Evolutionary conservation across 2,113 vertebrate species (phyloP), one percentile per base, ranked within the genome.

Genomic region (Hucho hucho): DNA sequence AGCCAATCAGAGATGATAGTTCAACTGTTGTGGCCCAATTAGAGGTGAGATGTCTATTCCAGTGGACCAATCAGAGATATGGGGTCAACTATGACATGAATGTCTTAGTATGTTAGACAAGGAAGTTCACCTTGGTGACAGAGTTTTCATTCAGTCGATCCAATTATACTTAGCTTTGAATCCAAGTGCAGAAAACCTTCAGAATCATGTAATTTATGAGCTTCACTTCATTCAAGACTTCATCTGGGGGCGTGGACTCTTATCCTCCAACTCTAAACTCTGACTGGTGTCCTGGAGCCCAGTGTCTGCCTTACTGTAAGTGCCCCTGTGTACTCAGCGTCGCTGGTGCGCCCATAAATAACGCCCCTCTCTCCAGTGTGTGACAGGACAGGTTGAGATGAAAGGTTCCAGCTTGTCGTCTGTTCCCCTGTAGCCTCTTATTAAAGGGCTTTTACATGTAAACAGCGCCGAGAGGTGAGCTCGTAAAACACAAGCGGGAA

Each of bases 391-490:
- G 88, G 87, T 84, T 84, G 68, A 93, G 90, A 93, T 92, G 92
- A 90, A 94, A 93, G 87, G 32, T 86, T 92, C 86, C 74, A 76
- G 75, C 77, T 64, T 77, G 76, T 67, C 76, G 53, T 26, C 73
- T 80, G 65, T 69, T 89, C 77, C 81, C 88, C 81, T 32, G 76
- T 83, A 85, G 84, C 85, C 81, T 79, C 88, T 89, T 92, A 90
- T 90, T 87, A 93, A 91, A 87, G 89, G 81, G 87, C 90, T 92
- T 89, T 94, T 89, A 88, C 87, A 86, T 81, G 73, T 89, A 92
- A 93, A 86, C 92, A 93, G 76, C 83, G 47, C 81, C 64, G 80
- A 91, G 88, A 90, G 72, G 81, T 77, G 81, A 75, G 80, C 85
- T 81, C 83, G 78, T 87, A 87, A 87, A 87, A 86, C 81, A 75